Evolutionary conservation across 2,113 vertebrate genomes (phyloP), one percentile per base, ranked within the genome.

Genomic region (Ceyx cyanopectus): DNA sequence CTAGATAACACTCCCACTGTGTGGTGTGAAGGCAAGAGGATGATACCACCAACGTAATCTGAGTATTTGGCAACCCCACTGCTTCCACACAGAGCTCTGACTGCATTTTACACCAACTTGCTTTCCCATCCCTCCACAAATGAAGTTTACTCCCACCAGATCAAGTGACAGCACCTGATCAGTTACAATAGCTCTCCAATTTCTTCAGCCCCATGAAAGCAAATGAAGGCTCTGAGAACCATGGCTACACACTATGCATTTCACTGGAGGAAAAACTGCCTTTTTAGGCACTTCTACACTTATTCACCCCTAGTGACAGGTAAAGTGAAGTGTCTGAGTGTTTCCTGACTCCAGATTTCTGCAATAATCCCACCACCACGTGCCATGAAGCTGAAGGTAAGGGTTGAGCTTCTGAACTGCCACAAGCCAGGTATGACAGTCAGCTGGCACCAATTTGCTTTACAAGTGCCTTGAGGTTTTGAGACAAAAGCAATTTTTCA

Each of bases 81-180:
- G 40, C n/a, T 37, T 72, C 53, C 70, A 68, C 10, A 68, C 0
- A 68, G 51, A 94, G 77, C 23, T 73, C 58, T 43, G 15, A 72
- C 4, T n/a, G 15, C 29, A 51, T 46, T 85, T 93, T 65, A 82
- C 12, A 93, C 21, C 12, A 65, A 58, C 46, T 54, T 82, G 45
- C 10, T 87, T n/a, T 46, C 27, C 1, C 12, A 1, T 1, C 11
- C 19, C 12, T 67, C 30, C 7, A 0, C 9, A 12, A 70, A 19
- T 60, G 10, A 23, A 24, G 48, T 50, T 23, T 50, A 54, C 26
- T 26, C 23, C 50, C 48, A 50, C 48, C 21, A 9, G 46, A 46
- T 46, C 46, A 24, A 50, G 5, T 50, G 65, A 69, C 21, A 53
- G 60, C 34, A 30, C 10, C 15, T 56, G 22, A 89, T 75, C 8